Base-by-base conservation (phyloP, 2,797 vertebrate species). In the Gymnodraco acuticeps region DNA sequence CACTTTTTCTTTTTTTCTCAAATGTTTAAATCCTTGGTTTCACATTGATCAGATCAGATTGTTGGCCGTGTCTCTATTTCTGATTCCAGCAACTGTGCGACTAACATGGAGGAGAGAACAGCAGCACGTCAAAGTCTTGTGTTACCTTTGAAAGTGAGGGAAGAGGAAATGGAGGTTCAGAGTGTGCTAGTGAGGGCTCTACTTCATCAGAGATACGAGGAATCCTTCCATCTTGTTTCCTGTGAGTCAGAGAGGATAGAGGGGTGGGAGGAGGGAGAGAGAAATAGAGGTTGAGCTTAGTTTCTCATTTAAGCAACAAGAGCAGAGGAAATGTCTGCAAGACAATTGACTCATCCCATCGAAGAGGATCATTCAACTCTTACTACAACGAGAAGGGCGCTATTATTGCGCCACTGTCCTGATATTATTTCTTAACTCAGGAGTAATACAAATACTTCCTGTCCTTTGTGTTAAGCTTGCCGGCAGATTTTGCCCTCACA, bases 221-320 rank as follows among this genome's bases (percentile, higher is more conserved):
- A 82, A 83, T 93, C 86, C 90, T 90, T 86, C 95, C 96, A 96
- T 97, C 93, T 89, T 94, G 93, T 90, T 95, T 96, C 95, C 96
- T 97, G 90, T 84, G 79, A 89, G 77, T 90, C 82, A 89, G 61
- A 81, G 47, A 78, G 64, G 58, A 80, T 33, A 19, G 33, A 60
- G 70, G 59, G 70, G 51, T 11, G 62, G 60, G 48, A 33, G 23
- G 42, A 19, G 33, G 33, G 33, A 38, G 33, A 38, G 7, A 38
- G n/a, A 55, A n/a, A 63, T 19, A 50, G 61, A 64, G n/a, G 77
- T 81, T 33, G 14, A 74, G 51, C 16, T 50, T 43, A 78, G 65
- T 63, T 80, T 85, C 63, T 64, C 43, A 70, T 82, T 80, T 51
- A 65, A 58, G 68, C 71, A 87, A 75, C 72, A 72, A 27, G 23